A percentile compares a stretch with the other conserved stretches of the same genome.
These are phyloP conservation scores for Zoanthus sansibaricus DNA, from an alignment of 92 coral and sea anemone genomes.

Conservation along the genomic window DNA sequence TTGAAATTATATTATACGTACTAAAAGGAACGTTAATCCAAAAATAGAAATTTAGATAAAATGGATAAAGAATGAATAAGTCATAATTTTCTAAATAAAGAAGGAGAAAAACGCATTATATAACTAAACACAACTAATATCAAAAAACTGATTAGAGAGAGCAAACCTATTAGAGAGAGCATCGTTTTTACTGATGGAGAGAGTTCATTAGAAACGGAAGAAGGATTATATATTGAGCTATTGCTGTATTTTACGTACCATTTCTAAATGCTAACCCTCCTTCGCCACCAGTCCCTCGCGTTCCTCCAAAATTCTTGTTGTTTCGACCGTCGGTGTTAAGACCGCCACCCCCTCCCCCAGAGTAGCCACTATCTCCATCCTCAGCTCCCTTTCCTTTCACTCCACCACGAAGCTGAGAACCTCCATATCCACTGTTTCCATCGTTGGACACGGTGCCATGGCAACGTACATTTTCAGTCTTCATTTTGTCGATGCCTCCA, in stretches of 20 bases:
- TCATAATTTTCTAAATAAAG: no score
- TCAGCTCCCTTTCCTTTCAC: slow-evolving; percentile 86
- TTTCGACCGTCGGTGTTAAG: slow-evolving; percentile 79
- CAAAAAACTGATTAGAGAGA: no score
- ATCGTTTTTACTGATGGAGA: no score
- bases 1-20: no score
- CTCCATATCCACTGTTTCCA: slow-evolving; percentile 87
- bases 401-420: slow-evolving; percentile 79
- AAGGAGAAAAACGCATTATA: no score
- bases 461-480: slow-evolving; percentile 65
- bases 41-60: no score
- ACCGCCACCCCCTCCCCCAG: slow-evolving; percentile 94
- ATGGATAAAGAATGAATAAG: no score
- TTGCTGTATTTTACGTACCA: slow-evolving; percentile 45
- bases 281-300: slow-evolving; percentile 88
- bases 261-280: slow-evolving; percentile 79
- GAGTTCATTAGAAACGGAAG: not conserved
- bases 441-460: slow-evolving; percentile 72
- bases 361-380: slow-evolving; percentile 92
- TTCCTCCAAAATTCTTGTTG: slow-evolving; percentile 88
- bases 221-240: not conserved
- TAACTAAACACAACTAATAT: no score
- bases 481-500: slow-evolving; percentile 8
- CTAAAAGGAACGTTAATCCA: no score
- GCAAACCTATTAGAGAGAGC: no score